Conservation (phyloP, 2,888 invertebrate species). For the Biston stratarius region DNA sequence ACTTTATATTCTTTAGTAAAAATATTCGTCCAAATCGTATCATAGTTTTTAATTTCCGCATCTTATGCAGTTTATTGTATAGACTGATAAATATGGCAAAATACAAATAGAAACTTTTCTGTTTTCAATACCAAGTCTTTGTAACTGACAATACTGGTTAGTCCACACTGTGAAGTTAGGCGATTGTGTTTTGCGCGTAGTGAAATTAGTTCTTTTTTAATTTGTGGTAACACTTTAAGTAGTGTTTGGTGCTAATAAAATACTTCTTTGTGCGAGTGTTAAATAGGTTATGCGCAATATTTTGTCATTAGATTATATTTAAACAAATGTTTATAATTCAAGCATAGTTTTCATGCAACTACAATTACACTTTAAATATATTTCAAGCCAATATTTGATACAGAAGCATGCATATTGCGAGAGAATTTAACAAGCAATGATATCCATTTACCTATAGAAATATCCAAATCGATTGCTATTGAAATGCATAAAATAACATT, state of each 20-base stretch:
- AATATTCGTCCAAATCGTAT: no score
- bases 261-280: background rate
- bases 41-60: background rate
- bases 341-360: slow-evolving; percentile 1
- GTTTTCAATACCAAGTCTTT: slow-evolving; percentile 12
- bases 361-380: background rate
- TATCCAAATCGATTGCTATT: slow-evolving; percentile 31
- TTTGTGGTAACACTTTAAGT: slow-evolving; percentile 15
- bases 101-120: background rate
- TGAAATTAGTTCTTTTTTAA: slow-evolving; percentile 27
- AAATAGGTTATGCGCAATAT: background rate
- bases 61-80: background rate
- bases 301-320: background rate
- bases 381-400: background rate
- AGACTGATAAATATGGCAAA: background rate
- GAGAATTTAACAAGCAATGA: slow-evolving; percentile 6
- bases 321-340: background rate
- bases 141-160: slow-evolving; percentile 25
- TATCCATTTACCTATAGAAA: slow-evolving; percentile 20
- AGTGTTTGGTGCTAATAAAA: slow-evolving; percentile 12
- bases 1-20: no score
- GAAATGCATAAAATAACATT: slow-evolving; percentile 11
- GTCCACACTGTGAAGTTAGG: slow-evolving; percentile 34
- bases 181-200: slow-evolving; percentile 34
- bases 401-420: slow-evolving; percentile 3